Evolutionary conservation across 1,140 invertebrate genomes (phyloP).

Genomic region (Drosophila jambulina): DNA sequence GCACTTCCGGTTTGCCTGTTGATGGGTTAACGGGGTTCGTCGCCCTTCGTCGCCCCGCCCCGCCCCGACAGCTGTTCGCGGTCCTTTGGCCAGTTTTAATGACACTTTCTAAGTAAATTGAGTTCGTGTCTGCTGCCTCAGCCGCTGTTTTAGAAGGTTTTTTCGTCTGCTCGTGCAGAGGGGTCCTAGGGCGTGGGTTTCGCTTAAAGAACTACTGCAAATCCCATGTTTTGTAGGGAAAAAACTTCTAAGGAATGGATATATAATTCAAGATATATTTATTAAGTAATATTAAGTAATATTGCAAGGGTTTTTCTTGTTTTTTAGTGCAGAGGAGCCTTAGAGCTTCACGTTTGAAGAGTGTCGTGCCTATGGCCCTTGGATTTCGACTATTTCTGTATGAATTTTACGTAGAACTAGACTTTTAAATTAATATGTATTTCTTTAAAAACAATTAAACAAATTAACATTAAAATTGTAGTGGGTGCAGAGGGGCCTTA

Average conservation of each 20-base stretch:
- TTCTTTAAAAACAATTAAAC: too few relatives aligned
- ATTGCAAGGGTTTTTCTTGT: background rate
- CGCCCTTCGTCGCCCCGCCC: background rate
- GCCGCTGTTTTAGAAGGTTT: background rate
- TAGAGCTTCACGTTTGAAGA: background rate
- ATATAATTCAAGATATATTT: background rate
- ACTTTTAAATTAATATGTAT: too few relatives aligned
- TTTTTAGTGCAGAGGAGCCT: background rate
- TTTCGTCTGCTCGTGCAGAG: background rate
- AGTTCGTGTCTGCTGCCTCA: background rate
- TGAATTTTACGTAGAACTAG: too few relatives aligned
- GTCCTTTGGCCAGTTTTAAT: conserved; percentile 15
- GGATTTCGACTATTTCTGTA: too few relatives aligned
- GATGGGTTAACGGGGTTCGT: background rate
- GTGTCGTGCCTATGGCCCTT: background rate
- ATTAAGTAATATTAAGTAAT: too few relatives aligned
- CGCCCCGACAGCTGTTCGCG: background rate
- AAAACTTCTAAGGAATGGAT: too few relatives aligned
- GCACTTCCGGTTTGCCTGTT: conserved; percentile 21
- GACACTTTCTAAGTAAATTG: conserved; percentile 29
- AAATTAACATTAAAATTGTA: too few relatives aligned
- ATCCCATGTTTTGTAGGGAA: background rate
- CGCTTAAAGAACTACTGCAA: background rate
- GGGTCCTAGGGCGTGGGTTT: background rate
- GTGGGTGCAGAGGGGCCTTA: too few relatives aligned